These are phyloP conservation scores for Catostylus mosaicus DNA, from an alignment of 30 jellyfish, hydroid and myxozoan species.

Conservation along the genomic window DNA sequence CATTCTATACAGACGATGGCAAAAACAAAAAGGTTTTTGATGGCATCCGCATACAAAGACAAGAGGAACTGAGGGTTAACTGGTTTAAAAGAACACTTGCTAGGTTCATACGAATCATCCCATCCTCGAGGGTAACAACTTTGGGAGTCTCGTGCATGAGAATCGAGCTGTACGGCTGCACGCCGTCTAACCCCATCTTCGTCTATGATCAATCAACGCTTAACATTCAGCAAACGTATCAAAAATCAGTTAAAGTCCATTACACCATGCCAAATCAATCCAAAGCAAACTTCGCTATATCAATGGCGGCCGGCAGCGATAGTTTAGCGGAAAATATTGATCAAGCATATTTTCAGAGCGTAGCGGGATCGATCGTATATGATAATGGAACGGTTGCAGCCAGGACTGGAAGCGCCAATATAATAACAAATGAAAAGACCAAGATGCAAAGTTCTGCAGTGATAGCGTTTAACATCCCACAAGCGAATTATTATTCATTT, in stretches of 20 bases:
- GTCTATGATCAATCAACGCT: background rate
- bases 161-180: conserved; percentile 60
- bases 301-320: background rate
- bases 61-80: conserved; percentile 6
- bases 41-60: background rate
- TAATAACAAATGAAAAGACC: background rate
- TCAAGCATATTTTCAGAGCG: background rate
- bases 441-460: background rate
- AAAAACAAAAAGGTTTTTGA: background rate
- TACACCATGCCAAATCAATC: background rate
- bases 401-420: background rate
- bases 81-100: conserved; percentile 35
- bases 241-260: background rate
- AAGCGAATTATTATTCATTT: background rate
- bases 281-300: background rate
- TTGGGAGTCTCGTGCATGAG: conserved; percentile 20
- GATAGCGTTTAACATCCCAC: background rate
- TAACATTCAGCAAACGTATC: background rate
- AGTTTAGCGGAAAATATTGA: background rate
- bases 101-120: conserved; percentile 29
- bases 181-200: conserved; percentile 21
- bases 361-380: background rate
- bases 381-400: conserved; percentile 1
- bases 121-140: background rate
- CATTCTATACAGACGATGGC: conserved; percentile 1